Evolutionary conservation across 2,113 vertebrate genomes (phyloP).

Genomic region (Apus apus): DNA sequence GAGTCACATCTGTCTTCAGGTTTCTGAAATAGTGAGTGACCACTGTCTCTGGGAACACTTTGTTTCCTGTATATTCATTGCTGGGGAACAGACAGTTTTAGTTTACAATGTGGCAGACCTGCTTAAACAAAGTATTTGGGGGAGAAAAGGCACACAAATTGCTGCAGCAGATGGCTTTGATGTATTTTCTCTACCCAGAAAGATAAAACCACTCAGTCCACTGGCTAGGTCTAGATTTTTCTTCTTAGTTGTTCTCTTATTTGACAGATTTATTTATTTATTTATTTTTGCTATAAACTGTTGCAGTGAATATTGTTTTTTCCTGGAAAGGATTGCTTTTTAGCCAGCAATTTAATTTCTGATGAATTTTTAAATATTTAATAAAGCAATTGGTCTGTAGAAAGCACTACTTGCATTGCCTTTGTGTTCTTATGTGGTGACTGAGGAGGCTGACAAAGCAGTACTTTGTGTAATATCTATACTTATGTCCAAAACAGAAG

Average conservation of each 20-base stretch:
- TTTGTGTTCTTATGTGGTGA: neutral
- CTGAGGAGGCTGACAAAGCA: neutral
- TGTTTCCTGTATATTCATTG: neutral
- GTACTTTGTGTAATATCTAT: neutral
- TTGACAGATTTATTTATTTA: neutral
- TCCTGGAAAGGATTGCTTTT: neutral
- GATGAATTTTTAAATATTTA: slow-evolving; percentile 40
- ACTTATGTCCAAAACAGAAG: slow-evolving; percentile 29
- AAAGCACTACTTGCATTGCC: neutral
- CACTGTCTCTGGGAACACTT: neutral
- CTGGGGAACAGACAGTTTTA: neutral
- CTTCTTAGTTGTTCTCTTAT: neutral
- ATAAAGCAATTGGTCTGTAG: neutral
- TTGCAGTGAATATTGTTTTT: neutral
- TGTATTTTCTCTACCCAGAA: neutral
- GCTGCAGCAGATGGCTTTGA: neutral
- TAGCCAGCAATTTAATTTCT: neutral
- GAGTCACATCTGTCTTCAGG: neutral
- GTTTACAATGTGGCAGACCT: neutral
- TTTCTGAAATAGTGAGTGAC: neutral
- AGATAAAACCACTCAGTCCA: neutral
- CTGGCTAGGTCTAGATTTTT: neutral
- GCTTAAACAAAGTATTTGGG: neutral
- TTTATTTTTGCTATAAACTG: neutral
- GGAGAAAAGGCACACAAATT: neutral